Evolutionary conservation across 2,113 vertebrate genomes (phyloP), one percentile per base, ranked within the genome.

Genomic region (Phocoena phocoena): DNA sequence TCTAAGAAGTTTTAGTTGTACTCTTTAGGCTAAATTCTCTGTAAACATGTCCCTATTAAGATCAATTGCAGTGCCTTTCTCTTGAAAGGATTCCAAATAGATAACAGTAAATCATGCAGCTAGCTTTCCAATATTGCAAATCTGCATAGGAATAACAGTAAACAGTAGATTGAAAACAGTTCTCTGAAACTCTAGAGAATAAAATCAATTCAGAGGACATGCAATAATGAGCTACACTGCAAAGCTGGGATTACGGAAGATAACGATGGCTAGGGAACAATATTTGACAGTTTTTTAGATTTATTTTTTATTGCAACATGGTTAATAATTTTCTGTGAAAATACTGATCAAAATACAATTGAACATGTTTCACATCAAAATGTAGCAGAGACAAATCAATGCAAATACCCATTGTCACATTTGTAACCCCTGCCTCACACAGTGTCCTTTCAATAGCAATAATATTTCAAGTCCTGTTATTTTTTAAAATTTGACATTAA

Each of bases 311-410:
- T 94, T 97, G 26, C 47, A 71, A 67, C 18, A 82, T 53, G 62
- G 58, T 36, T 95, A 88, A 80, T 53, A 77, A 62, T 93, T 96
- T 95, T 87, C 50, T 94, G 96, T 96, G 71, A 92, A 94, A 96
- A 92, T 96, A 71, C 62, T 38, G 83, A 93, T 70, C n/a, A 65
- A 92, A 95, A 38, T 81, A 79, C n/a, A 83, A 15, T 3, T 65
- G 76, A 92, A 28, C 44, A 76, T 80, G 23, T 58, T 77, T 44
- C 23, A 47, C 25, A 90, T 90, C 60, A 87, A 92, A 95, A 90
- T 90, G 21, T 36, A 67, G 47, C 84, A 79, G 76, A 93, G 71
- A 50, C 1, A 88, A 76, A 85, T 76, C n/a, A 86, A 58, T 80
- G 23, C 47, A 82, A 93, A 82, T 53, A 67, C 12, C n/a, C 71